Evolutionary conservation across 2,113 vertebrate species (phyloP).

Genomic region (Nanorana parkeri): DNA sequence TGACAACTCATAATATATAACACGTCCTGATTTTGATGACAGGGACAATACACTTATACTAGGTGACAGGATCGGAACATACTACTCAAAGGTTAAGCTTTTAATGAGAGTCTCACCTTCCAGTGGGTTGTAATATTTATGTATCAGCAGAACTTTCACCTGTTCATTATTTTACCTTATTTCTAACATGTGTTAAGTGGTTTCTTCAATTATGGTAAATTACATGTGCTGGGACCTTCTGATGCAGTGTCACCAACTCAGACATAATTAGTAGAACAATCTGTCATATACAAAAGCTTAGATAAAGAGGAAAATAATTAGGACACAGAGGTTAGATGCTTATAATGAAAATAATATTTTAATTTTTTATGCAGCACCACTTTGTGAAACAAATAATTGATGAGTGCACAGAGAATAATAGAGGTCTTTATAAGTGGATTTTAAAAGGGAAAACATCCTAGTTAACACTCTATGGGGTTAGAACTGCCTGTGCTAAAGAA

Average conservation of each 20-base stretch:
- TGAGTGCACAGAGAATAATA: slow-evolving; percentile 1
- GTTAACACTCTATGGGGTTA: background rate
- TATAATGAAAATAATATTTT: slow-evolving; percentile 6
- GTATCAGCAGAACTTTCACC: background rate
- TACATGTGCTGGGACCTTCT: slow-evolving; percentile 7
- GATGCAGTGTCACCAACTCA: slow-evolving; percentile 11
- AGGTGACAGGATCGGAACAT: background rate
- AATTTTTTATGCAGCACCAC: slow-evolving; percentile 14
- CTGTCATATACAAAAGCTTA: background rate
- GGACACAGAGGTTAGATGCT: background rate
- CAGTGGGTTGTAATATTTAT: background rate
- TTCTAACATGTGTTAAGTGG: slow-evolving; percentile 26
- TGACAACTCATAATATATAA: background rate
- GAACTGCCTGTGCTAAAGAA: no score
- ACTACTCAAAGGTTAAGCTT: slow-evolving; percentile 14
- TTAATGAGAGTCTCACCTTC: slow-evolving; percentile 10
- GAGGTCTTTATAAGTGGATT: background rate
- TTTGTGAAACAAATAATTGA: slow-evolving; percentile 17
- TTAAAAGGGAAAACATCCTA: background rate
- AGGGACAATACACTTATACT: background rate
- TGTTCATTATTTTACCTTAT: background rate
- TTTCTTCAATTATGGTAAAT: slow-evolving; percentile 8
- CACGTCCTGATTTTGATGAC: background rate
- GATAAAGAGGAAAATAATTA: background rate
- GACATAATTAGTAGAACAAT: slow-evolving; percentile 26